phyloP scores from a whole-genome alignment of 1,140 invertebrate genomes.

The Drosophila elegans region DNA sequence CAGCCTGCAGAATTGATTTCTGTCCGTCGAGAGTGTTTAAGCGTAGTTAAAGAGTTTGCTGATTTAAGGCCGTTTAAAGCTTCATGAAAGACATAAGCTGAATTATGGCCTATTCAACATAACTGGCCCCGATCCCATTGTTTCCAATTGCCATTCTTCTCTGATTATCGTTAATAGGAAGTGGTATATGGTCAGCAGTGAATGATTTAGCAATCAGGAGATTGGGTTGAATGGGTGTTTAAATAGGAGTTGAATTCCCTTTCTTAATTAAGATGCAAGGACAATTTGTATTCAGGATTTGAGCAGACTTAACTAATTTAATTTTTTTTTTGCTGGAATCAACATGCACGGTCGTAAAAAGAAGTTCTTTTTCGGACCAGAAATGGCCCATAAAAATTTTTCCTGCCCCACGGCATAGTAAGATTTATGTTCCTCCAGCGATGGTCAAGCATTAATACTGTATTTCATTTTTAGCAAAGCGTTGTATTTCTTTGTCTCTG shows the following conservation, averaged over 20 bases:
- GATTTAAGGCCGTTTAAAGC: background rate
- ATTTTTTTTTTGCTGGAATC: conserved; percentile 1
- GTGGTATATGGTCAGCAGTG: background rate
- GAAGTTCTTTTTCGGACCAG: conserved; percentile 10
- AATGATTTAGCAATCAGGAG: background rate
- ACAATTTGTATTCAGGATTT: too few relatives aligned
- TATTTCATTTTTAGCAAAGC: conserved; percentile 43
- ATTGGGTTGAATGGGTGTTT: background rate
- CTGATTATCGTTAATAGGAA: conserved; percentile 1
- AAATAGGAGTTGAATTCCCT: background rate
- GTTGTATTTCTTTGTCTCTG: conserved; percentile 11
- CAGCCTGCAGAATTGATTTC: conserved; percentile 44
- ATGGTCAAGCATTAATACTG: conserved; percentile 53
- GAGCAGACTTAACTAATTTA: conserved; percentile 2
- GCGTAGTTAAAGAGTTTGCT: conserved; percentile 17
- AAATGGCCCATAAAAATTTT: conserved; percentile 52
- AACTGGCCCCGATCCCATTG: background rate
- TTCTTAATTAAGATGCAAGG: too few relatives aligned
- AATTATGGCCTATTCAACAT: conserved; percentile 24
- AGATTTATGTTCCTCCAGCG: conserved; percentile 57
- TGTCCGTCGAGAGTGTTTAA: conserved; percentile 1
- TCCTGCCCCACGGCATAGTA: conserved; percentile 36
- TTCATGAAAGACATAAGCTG: conserved; percentile 16
- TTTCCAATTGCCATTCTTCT: background rate
- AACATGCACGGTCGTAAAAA: conserved; percentile 54